A percentile compares a stretch with the other conserved stretches of the same genome.
phyloP scores from a whole-genome alignment of 2,888 invertebrate genomes.

The Pyrocoelia pectoralis region DNA sequence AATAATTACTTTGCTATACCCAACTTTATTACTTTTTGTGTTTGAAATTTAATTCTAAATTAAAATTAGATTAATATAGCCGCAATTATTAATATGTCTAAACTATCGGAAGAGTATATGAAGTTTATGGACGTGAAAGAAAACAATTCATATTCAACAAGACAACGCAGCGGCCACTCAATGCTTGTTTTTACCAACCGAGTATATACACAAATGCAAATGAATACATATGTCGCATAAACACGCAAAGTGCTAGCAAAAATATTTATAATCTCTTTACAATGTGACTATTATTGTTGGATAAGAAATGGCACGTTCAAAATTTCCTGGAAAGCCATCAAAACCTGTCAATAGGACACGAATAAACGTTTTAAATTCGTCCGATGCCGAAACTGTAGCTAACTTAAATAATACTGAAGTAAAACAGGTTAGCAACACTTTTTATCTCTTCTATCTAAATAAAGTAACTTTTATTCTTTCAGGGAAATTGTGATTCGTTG shows the following conservation, averaged over 20 bases:
- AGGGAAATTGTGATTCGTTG: constrained; percentile 15
- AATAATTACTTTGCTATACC: background rate
- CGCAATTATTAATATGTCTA: constrained; percentile 2
- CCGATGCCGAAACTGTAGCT: constrained; percentile 52
- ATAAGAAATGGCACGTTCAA: constrained; percentile 76
- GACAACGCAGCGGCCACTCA: background rate
- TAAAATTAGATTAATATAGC: background rate
- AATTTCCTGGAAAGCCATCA: constrained; percentile 88
- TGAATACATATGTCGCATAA: constrained; percentile 30
- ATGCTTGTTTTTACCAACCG: constrained; percentile 23
- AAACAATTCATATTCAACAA: background rate
- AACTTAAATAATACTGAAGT: constrained; percentile 51
- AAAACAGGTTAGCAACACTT: constrained; percentile 46
- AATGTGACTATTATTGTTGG: constrained; percentile 10
- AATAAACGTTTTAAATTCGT: constrained; percentile 75
- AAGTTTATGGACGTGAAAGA: background rate
- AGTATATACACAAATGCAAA: constrained; percentile 26
- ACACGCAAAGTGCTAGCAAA: constrained; percentile 10
- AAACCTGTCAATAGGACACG: constrained; percentile 87
- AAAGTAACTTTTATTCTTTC: background rate
- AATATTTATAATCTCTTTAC: background rate
- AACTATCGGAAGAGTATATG: background rate
- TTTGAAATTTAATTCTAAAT: constrained; percentile 9
- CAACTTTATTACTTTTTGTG: background rate
- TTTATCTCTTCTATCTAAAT: no score